Evolutionary conservation across 2,888 invertebrate genomes (phyloP), one percentile per base, ranked within the genome.

Genomic region (Euclidia mi): DNA sequence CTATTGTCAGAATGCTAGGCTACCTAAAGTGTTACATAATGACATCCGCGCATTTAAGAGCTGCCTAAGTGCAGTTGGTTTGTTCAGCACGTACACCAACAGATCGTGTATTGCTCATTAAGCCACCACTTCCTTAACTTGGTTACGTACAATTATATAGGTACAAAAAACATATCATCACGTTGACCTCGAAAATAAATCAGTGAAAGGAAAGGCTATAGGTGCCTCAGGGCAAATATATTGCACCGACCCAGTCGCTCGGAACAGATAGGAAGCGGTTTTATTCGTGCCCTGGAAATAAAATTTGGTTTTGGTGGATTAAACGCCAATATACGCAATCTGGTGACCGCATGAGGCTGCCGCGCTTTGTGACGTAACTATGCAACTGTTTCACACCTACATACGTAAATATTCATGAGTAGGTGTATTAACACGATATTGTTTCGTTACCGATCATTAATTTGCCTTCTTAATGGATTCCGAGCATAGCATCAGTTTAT

Each of bases 271-370:
- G 56, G 59, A 60, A 58, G 45, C 14, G 32, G 60, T 65, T 65
- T 66, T 56, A 60, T 53, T 58, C 50, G 48, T 44, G 55, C 25
- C 63, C 48, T 43, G 63, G 74, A 74, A 67, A 82, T 77, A 76
- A 76, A 77, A 76, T 76, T 60, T 60, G 67, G 78, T 80, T 85
- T 81, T 73, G 80, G 71, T 72, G 78, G 84, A 84, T 85, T 84
- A 78, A 82, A 65, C 77, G 60, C 61, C 68, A 70, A 73, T 76
- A 72, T 83, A 78, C 80, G 82, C 78, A 87, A 84, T 79, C 75
- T 72, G 77, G 69, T 77, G 65, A 66, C 65, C 68, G 66, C 65
- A 67, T 72, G 76, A 74, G 61, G 63, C 70, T 68, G 64, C 70
- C 74, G 63, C 74, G 57, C 67, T 62, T 69, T 76, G 76, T 86